phyloP scores from a whole-genome alignment of 2,888 invertebrate species.

The Papilio elwesi region DNA sequence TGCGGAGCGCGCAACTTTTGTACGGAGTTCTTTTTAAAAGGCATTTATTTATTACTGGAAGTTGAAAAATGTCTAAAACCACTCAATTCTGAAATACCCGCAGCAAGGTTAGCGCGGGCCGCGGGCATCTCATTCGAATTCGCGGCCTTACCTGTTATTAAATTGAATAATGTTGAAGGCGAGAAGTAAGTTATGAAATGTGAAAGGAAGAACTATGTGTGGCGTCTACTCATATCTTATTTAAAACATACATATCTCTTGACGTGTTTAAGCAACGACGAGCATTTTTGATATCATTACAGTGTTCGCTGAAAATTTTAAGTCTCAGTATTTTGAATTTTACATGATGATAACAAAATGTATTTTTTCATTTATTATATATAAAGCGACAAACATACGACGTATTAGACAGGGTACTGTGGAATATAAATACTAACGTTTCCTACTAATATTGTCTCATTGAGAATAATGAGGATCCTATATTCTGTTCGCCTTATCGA shows the following conservation, averaged over 20 bases:
- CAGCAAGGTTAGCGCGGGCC: slow-evolving; percentile 43
- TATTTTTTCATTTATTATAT: no score
- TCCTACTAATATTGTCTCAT: no score
- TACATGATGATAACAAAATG: no score
- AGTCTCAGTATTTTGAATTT: neutral
- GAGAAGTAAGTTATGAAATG: slow-evolving; percentile 78
- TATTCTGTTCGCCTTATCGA: no score
- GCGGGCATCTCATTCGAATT: slow-evolving; percentile 69
- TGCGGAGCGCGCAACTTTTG: slow-evolving; percentile 19
- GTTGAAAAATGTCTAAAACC: slow-evolving; percentile 44
- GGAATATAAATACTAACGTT: no score
- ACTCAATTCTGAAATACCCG: slow-evolving; percentile 51
- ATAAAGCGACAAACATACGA: no score
- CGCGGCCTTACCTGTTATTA: slow-evolving; percentile 70
- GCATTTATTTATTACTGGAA: slow-evolving; percentile 23
- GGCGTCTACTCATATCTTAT: slow-evolving; percentile 21
- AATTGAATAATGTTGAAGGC: slow-evolving; percentile 78
- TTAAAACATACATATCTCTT: slow-evolving; percentile 3
- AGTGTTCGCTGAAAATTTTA: neutral
- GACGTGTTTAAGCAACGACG: neutral
- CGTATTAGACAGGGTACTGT: no score
- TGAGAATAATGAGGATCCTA: no score
- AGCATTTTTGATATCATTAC: neutral
- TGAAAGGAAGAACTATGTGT: slow-evolving; percentile 50
- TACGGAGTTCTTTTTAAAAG: slow-evolving; percentile 17